Base-by-base conservation (phyloP, 2,888 invertebrate genomes). In the Eupithecia centaureata region DNA sequence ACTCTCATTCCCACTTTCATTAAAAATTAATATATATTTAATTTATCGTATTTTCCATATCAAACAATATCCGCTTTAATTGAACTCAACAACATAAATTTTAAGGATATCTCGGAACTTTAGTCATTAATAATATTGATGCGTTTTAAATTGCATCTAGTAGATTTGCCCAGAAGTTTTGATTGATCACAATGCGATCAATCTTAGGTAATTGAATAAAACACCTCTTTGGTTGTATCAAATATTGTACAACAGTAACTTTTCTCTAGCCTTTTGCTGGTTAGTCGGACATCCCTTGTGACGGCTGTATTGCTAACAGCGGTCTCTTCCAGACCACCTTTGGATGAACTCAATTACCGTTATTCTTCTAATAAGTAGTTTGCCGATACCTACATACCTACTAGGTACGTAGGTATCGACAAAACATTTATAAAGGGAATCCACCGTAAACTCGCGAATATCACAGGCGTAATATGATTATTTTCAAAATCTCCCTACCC, bases 61-160 rank as follows among this genome's bases (percentile, higher is more conserved):
- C 12, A 47, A 12, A 12, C 10, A 22, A 47, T 22, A 22, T 42
- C 18, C 18, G 18, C 42, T 13, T 25, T 25, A 25, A 25, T 13
- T 52, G 5, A 27, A 15, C 51, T 25, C n/a, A 4, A 42, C 42
- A 13, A 51, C 13, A 52, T 38, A 42, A n/a, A 54, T 63, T 57
- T 57, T 12, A 30, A 67, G 33, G 7, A 69, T 57, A 73, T 73
- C 74, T 74, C n/a, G 65, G 67, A 56, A 78, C 73, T 76, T 71
- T 61, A 63, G 70, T 77, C 79, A 82, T 84, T 82, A 83, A 76
- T 67, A 68, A 79, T 82, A 82, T 83, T 83, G 81, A 84, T 83
- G 80, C 78, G 74, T 71, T 76, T 77, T 79, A 79, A 80, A 83
- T 85, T 82, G 79, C 79, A 78, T 76, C 68, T 73, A 73, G 63